Evolutionary conservation across 2,797 vertebrate genomes (phyloP).

Genomic region (Urophycis tenuis): DNA sequence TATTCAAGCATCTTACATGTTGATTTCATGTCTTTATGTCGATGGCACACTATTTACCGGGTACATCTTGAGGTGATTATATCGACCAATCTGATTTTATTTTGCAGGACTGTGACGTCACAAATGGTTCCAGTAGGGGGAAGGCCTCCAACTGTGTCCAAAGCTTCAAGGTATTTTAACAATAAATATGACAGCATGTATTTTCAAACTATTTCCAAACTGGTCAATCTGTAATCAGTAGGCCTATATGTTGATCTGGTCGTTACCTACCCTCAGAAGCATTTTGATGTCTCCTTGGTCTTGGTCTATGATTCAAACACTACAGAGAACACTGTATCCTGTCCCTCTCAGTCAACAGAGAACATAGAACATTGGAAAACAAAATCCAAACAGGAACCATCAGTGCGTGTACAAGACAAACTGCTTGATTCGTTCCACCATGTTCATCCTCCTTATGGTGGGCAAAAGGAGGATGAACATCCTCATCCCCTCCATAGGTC

Average conservation of each 20-base stretch:
- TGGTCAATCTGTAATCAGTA: no score
- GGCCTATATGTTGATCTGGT: no score
- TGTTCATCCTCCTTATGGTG: no score
- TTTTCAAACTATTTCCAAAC: no score
- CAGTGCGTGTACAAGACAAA: no score
- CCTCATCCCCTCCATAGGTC: no score
- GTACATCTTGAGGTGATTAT: not conserved
- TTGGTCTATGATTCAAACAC: conserved; percentile 29
- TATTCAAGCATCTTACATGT: not conserved
- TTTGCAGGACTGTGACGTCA: conserved; percentile 31
- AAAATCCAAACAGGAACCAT: no score
- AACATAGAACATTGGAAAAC: no score
- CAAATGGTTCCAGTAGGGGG: conserved; percentile 4
- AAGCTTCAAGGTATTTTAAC: conserved; percentile 63
- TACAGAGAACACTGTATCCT: not conserved
- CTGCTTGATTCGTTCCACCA: no score
- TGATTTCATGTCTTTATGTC: not conserved
- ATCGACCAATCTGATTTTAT: not conserved
- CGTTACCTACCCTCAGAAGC: conserved; percentile 62
- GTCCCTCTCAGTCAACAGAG: not conserved
- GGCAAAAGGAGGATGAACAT: no score
- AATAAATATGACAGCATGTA: not conserved
- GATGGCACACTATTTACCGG: no score
- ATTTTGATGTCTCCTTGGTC: conserved; percentile 54
- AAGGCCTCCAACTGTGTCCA: conserved; percentile 25